Evolutionary conservation across 1,140 invertebrate species (phyloP).

Genomic region (Diploscapter pachys): DNA sequence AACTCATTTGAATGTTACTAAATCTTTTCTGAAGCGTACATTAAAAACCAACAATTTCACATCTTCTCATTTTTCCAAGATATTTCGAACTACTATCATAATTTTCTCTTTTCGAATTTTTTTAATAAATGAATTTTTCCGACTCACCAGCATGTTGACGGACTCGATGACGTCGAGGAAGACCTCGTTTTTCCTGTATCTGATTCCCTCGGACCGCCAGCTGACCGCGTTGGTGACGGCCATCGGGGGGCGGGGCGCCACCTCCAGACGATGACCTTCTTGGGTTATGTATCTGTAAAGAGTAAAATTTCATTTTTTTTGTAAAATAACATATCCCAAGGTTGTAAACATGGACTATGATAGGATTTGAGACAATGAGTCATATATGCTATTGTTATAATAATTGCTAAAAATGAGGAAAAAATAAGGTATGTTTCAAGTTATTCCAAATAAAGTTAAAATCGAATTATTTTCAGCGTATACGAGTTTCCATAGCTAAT

Average conservation of each 20-base stretch:
- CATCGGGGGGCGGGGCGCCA: conserved; percentile 87
- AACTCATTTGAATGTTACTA: no score
- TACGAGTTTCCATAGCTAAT: no score
- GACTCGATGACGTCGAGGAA: conserved; percentile 99
- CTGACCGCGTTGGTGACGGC: conserved; percentile 99
- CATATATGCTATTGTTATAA: no score
- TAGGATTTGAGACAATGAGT: no score
- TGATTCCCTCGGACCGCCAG: conserved; percentile 97
- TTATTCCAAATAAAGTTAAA: no score
- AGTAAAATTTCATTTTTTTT: conserved; percentile 34
- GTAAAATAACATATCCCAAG: conserved; percentile 62
- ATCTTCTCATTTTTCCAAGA: no score
- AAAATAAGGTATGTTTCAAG: no score
- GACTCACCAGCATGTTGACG: conserved; percentile 80
- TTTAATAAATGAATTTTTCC: conserved; percentile 4
- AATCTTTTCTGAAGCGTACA: no score
- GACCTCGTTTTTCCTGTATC: conserved; percentile 99
- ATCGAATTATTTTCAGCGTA: no score
- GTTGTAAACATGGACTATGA: conserved; percentile 13
- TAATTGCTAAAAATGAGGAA: no score
- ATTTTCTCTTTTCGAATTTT: not conserved
- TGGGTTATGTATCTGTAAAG: conserved; percentile 74
- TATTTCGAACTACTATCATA: no score
- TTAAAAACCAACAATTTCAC: no score
- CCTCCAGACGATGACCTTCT: conserved; percentile 93